A percentile compares a stretch with the other conserved stretches of the same genome.
phyloP scores from a whole-genome alignment of 2,888 invertebrate genomes.

The Pristionchus entomophagus region DNA sequence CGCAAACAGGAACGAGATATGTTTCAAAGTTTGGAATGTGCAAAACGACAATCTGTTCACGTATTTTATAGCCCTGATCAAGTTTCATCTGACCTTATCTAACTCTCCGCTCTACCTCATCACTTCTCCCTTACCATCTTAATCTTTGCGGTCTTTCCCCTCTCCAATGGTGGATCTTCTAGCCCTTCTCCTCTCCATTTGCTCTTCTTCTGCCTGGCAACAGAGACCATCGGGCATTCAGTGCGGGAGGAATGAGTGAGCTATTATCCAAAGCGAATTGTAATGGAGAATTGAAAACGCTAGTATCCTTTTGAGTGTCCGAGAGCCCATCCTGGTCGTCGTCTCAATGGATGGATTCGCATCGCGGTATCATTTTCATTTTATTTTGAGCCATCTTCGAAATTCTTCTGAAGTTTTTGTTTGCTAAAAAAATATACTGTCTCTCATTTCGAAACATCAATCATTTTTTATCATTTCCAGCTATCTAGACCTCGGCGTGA shows the following conservation, averaged over 20 bases:
- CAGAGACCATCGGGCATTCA: slow-evolving; percentile 29
- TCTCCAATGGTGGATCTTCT: no score
- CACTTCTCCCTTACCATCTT: no score
- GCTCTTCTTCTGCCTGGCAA: not conserved
- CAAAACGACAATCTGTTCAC: no score
- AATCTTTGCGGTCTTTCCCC: no score
- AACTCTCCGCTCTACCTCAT: no score
- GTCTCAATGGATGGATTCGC: slow-evolving; percentile 48
- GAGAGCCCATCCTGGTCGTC: slow-evolving; percentile 25
- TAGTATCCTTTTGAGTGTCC: slow-evolving; percentile 30
- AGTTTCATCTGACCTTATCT: no score
- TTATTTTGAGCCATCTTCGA: not conserved
- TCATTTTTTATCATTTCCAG: no score
- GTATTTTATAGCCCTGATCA: no score
- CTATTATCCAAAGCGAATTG: not conserved
- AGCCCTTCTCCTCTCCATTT: not conserved
- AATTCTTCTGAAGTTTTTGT: not conserved
- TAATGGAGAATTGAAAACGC: not conserved
- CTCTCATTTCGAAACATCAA: not conserved
- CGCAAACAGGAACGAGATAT: no score
- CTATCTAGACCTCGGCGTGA: slow-evolving; percentile 31
- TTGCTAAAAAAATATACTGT: not conserved
- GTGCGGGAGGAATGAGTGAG: slow-evolving; percentile 34
- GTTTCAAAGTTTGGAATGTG: no score
- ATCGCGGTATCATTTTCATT: not conserved